Percentiles rank a stretch among this genome's conserved stretches.
Evolutionary conservation across 2,797 vertebrate genomes (phyloP).

Genomic region (Rhynchonycteris naso): DNA sequence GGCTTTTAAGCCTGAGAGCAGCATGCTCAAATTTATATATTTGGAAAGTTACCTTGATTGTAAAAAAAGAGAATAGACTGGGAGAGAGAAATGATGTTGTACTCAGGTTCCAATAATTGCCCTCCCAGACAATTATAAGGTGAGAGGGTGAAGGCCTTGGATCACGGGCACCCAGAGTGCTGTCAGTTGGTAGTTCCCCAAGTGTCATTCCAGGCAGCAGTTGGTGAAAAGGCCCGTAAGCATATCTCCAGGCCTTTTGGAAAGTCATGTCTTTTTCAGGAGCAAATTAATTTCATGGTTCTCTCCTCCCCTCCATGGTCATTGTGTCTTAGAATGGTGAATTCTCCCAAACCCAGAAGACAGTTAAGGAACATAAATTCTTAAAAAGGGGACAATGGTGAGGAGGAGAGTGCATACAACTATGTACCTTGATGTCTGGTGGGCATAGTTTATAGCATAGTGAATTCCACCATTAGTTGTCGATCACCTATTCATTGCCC

Average conservation of each 20-base stretch:
- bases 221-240: neutral
- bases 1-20: neutral
- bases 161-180: neutral
- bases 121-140: no score
- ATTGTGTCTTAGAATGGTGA: neutral
- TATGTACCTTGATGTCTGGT: neutral
- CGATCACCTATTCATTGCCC: no score
- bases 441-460: rapidly evolving
- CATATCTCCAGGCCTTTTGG: neutral
- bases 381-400: rapidly evolving
- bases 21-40: neutral
- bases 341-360: neutral
- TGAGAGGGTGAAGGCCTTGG: neutral
- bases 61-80: neutral
- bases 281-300: neutral
- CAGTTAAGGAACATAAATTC: neutral
- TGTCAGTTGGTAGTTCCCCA: neutral
- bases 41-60: neutral
- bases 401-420: neutral
- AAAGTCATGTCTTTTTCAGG: neutral
- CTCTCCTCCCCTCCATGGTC: neutral
- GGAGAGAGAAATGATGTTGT: neutral
- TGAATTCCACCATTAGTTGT: neutral
- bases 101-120: neutral
- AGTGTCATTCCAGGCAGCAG: neutral